Percentiles rank a stretch among this genome's conserved stretches.
These are phyloP conservation scores for Meloidogyne floridensis DNA, from an alignment of 1,140 invertebrate species.

Conservation along the genomic window DNA sequence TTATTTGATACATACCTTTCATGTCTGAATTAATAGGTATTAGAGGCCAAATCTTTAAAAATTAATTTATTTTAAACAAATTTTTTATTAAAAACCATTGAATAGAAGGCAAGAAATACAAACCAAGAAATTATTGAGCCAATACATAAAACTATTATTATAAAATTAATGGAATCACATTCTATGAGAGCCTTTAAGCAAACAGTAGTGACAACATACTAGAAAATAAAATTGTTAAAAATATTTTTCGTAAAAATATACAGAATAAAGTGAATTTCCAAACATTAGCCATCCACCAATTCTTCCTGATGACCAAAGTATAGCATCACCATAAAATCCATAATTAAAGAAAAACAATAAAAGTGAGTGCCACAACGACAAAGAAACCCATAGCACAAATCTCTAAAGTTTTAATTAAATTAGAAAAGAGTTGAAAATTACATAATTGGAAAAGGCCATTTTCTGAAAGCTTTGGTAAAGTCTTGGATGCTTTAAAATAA, in stretches of 20 bases:
- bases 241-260: conserved; percentile 69
- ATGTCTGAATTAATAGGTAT: conserved; percentile 88
- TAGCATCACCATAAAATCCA: conserved; percentile 62
- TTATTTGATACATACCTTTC: conserved; percentile 83
- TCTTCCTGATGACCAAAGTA: conserved; percentile 82
- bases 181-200: conserved; percentile 94
- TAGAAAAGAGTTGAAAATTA: conserved; percentile 34
- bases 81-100: conserved; percentile 41
- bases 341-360: conserved; percentile 89
- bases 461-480: conserved; percentile 87
- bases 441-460: conserved; percentile 76
- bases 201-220: conserved; percentile 96
- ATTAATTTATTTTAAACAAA: conserved; percentile 28
- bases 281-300: conserved; percentile 86
- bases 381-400: conserved; percentile 95
- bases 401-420: conserved; percentile 69
- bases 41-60: conserved; percentile 69
- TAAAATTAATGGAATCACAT: conserved; percentile 91
- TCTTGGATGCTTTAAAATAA: conserved; percentile 84
- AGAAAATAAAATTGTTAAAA: conserved; percentile 35
- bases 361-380: conserved; percentile 88
- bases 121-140: conserved; percentile 93
- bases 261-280: conserved; percentile 95
- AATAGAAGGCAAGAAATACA: conserved; percentile 77
- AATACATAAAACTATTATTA: conserved; percentile 85